Conservation (phyloP, 2,888 invertebrate species). For the Oscheius sp. region DNA sequence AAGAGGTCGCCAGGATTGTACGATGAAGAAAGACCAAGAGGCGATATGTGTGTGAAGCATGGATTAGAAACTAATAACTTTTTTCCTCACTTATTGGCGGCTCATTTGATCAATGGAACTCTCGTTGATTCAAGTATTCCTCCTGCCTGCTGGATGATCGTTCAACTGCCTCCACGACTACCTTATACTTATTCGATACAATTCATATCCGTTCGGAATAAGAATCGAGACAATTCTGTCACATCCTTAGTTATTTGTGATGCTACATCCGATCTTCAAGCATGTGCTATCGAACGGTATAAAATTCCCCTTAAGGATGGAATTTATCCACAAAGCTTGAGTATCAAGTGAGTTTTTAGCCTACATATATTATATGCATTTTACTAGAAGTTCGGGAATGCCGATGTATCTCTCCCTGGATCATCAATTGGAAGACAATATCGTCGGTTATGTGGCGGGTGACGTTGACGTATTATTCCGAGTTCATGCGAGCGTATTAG, state of each 20-base stretch:
- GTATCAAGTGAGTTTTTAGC: conserved; percentile 46
- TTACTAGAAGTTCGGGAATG: conserved; percentile 50
- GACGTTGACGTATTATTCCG: conserved; percentile 64
- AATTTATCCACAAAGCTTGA: conserved; percentile 64
- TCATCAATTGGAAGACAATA: conserved; percentile 49
- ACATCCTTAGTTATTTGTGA: conserved; percentile 45
- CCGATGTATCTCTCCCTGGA: conserved; percentile 60
- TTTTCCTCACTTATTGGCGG: conserved; percentile 66
- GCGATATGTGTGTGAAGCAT: conserved; percentile 64
- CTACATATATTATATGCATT: not conserved
- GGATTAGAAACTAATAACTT: conserved; percentile 45
- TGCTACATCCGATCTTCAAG: conserved; percentile 38
- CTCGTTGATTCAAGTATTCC: conserved; percentile 56
- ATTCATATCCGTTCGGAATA: conserved; percentile 57
- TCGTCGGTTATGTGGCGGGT: conserved; percentile 55
- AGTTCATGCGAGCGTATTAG: conserved; percentile 65
- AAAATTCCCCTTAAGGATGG: conserved; percentile 62
- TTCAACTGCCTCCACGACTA: conserved; percentile 63
- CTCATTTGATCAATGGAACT: conserved; percentile 61
- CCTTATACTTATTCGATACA: conserved; percentile 69
- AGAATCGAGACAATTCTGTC: conserved; percentile 46
- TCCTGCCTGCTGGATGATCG: conserved; percentile 64
- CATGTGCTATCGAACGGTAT: conserved; percentile 34
- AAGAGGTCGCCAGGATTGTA: conserved; percentile 42
- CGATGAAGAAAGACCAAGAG: conserved; percentile 60